phyloP scores from a whole-genome alignment of 2,113 vertebrate genomes.

The Oryzias melastigma region DNA sequence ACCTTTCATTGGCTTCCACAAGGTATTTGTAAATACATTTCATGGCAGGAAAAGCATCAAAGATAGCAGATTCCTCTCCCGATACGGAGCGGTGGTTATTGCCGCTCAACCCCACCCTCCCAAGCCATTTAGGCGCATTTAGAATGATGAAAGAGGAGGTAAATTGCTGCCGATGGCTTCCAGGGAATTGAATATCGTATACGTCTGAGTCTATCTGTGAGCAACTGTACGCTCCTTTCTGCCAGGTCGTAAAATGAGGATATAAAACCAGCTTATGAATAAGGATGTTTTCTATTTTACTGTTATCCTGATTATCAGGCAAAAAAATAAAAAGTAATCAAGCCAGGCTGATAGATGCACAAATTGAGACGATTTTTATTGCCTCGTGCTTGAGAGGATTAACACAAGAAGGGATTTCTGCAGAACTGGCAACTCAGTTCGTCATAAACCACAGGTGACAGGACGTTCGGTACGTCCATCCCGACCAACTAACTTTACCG shows the following conservation, averaged over 20 bases:
- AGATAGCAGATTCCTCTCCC: conserved; percentile 64
- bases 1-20: conserved; percentile 67
- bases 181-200: conserved; percentile 55
- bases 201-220: conserved; percentile 58
- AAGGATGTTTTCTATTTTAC: conserved; percentile 25
- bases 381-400: conserved; percentile 33
- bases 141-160: conserved; percentile 75
- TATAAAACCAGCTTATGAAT: conserved; percentile 46
- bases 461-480: conserved; percentile 42
- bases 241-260: conserved; percentile 39
- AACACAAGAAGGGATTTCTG: conserved; percentile 10
- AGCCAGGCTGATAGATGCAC: conserved; percentile 19
- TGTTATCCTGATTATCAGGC: conserved; percentile 41
- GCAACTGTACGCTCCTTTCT: conserved; percentile 47
- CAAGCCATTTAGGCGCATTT: conserved; percentile 72
- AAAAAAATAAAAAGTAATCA: conserved; percentile 29
- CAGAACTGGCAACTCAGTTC: conserved; percentile 25
- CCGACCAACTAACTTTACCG: conserved; percentile 58
- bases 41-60: conserved; percentile 67
- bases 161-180: conserved; percentile 71
- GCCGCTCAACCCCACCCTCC: conserved; percentile 41
- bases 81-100: conserved; percentile 70
- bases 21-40: conserved; percentile 79
- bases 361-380: conserved; percentile 48
- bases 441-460: conserved; percentile 69